These are phyloP conservation scores for Hetaerina americana DNA, from an alignment of 1,140 invertebrate species.

Conservation along the genomic window DNA sequence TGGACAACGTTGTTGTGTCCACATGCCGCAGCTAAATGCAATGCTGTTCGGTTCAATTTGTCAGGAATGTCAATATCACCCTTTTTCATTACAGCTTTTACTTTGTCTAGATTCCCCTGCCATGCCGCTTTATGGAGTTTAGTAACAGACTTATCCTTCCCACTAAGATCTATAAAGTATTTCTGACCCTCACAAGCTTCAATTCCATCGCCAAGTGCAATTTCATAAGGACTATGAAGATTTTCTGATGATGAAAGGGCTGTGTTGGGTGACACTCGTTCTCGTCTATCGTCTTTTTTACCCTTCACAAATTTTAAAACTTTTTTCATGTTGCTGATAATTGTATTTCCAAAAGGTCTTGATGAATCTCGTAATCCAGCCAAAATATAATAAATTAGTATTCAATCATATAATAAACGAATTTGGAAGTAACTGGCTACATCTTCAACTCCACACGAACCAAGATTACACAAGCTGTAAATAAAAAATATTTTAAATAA, in stretches of 20 bases:
- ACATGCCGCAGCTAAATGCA: constrained; percentile 24
- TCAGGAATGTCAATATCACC: constrained; percentile 22
- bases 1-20: constrained; percentile 24
- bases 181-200: not conserved
- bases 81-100: constrained; percentile 20
- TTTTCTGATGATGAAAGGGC: not conserved
- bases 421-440: too few relatives aligned
- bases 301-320: not conserved
- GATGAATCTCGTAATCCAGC: too few relatives aligned
- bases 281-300: not conserved
- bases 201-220: not conserved
- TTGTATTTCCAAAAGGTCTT: too few relatives aligned
- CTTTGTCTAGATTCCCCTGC: constrained; percentile 24
- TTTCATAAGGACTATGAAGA: not conserved
- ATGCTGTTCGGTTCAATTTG: constrained; percentile 19
- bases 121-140: constrained; percentile 25
- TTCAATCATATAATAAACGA: too few relatives aligned
- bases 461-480: too few relatives aligned
- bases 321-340: not conserved
- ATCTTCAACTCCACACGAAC: too few relatives aligned
- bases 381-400: too few relatives aligned
- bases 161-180: not conserved
- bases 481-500: too few relatives aligned
- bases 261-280: not conserved
- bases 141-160: constrained; percentile 18